Percentiles rank a stretch among this genome's conserved stretches.
These are phyloP conservation scores for Microctenopoma steveboyesi DNA, from an alignment of 2,797 vertebrate genomes.

Conservation along the genomic window DNA sequence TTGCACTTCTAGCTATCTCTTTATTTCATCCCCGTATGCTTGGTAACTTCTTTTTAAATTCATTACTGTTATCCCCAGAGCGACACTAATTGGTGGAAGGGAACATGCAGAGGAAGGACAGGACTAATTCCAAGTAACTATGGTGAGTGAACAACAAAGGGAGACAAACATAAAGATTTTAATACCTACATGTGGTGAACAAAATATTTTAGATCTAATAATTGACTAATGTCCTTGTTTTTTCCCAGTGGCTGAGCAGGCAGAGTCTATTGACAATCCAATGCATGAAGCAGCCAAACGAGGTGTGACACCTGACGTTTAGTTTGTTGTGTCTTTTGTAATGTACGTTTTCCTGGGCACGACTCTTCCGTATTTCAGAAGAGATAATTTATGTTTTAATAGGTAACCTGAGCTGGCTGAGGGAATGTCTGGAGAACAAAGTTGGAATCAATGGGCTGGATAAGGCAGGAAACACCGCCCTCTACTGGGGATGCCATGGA, in stretches of 20 bases:
- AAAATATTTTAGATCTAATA: neutral
- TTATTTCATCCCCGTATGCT: neutral
- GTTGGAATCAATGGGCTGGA: constrained; percentile 97
- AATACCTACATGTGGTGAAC: neutral
- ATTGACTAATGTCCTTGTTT: constrained; percentile 7
- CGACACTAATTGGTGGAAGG: constrained; percentile 99
- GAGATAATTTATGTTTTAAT: constrained; percentile 40
- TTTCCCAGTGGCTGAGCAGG: constrained; percentile 92
- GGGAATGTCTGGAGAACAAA: constrained; percentile 96
- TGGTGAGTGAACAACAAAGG: constrained; percentile 79
- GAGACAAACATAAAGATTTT: neutral
- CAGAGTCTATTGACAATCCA: constrained; percentile 97
- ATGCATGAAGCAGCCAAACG: constrained; percentile 98
- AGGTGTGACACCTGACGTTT: constrained; percentile 77
- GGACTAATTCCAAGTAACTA: constrained; percentile 99
- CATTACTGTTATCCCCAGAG: constrained; percentile 80
- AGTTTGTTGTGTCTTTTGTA: neutral
- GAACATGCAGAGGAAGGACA: constrained; percentile 93
- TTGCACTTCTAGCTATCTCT: neutral
- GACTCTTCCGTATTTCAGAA: neutral
- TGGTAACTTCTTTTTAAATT: neutral
- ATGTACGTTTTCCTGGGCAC: neutral
- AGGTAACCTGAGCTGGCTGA: constrained; percentile 98
- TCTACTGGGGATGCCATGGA: constrained; percentile 97
- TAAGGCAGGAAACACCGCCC: constrained; percentile 96